A percentile compares a stretch with the other conserved stretches of the same genome.
phyloP scores from a whole-genome alignment of 1,140 invertebrate genomes.

The Bombus difficillimus region DNA sequence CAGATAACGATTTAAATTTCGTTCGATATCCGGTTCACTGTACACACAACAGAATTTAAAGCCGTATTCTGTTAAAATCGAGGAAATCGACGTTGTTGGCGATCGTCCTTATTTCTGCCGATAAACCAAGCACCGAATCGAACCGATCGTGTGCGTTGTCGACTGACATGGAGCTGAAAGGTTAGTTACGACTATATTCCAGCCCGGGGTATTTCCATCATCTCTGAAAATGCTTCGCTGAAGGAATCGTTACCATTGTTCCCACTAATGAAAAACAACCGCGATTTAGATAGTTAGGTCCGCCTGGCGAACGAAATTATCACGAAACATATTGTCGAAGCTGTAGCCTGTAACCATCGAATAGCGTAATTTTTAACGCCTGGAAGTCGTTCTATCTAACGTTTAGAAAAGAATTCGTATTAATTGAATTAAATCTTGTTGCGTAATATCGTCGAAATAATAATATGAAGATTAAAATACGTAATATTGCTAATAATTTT shows the following conservation, averaged over 20 bases:
- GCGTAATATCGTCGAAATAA: too few species aligned
- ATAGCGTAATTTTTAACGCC: not conserved
- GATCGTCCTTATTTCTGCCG: constrained; percentile 29
- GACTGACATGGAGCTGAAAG: constrained; percentile 34
- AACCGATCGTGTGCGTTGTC: constrained; percentile 39
- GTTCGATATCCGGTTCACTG: constrained; percentile 1
- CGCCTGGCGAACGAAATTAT: not conserved
- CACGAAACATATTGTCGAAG: not conserved
- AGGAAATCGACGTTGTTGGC: not conserved
- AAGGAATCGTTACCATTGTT: not conserved
- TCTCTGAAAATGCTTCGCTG: not conserved
- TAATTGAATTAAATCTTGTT: too few species aligned
- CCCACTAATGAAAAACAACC: not conserved
- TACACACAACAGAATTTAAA: not conserved
- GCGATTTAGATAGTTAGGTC: not conserved
- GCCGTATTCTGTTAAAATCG: not conserved
- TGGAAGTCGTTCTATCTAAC: not conserved
- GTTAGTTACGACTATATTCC: constrained; percentile 22
- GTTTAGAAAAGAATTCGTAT: too few species aligned
- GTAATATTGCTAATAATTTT: not conserved
- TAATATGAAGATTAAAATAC: too few species aligned
- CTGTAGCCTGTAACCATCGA: not conserved
- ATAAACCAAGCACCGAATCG: constrained; percentile 52
- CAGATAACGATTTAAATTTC: constrained; percentile 27
- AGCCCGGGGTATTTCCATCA: not conserved